Percentiles rank a stretch among this genome's conserved stretches.
phyloP scores from a whole-genome alignment of 2,888 invertebrate genomes.

The Sphinx pinastri region DNA sequence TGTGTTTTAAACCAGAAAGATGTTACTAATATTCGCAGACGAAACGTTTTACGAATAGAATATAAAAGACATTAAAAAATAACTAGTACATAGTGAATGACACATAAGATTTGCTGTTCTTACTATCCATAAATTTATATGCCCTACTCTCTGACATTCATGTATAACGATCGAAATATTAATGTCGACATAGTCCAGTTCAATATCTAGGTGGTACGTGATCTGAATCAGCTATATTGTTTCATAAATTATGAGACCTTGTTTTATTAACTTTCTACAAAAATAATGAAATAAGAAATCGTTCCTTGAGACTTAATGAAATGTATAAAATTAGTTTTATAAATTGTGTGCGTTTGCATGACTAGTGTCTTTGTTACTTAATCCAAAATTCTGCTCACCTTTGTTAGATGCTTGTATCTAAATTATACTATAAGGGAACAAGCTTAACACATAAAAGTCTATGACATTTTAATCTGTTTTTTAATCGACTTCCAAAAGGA shows the following conservation, averaged over 20 bases:
- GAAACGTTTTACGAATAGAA: too few relatives aligned
- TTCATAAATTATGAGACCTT: slow-evolving; percentile 22
- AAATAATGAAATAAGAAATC: slow-evolving; percentile 8
- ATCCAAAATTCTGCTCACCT: background rate
- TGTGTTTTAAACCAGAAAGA: background rate
- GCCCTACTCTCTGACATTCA: background rate
- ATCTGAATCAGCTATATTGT: slow-evolving; percentile 17
- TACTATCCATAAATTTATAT: background rate
- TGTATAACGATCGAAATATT: slow-evolving; percentile 18
- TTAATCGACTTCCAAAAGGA: too few relatives aligned
- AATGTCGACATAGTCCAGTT: slow-evolving; percentile 19
- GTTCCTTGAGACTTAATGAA: background rate
- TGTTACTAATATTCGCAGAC: background rate
- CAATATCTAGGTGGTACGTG: slow-evolving; percentile 25
- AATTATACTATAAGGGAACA: background rate
- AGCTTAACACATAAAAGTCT: background rate
- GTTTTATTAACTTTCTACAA: slow-evolving; percentile 17
- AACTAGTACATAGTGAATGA: too few relatives aligned
- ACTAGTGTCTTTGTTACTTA: background rate
- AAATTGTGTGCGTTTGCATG: background rate
- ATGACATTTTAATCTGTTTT: background rate
- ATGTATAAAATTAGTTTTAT: background rate
- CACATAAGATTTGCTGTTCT: background rate
- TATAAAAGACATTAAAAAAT: too few relatives aligned
- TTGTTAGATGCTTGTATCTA: background rate